Conservation (phyloP, 1,140 invertebrate species). For the Heliconius melpomene region DNA sequence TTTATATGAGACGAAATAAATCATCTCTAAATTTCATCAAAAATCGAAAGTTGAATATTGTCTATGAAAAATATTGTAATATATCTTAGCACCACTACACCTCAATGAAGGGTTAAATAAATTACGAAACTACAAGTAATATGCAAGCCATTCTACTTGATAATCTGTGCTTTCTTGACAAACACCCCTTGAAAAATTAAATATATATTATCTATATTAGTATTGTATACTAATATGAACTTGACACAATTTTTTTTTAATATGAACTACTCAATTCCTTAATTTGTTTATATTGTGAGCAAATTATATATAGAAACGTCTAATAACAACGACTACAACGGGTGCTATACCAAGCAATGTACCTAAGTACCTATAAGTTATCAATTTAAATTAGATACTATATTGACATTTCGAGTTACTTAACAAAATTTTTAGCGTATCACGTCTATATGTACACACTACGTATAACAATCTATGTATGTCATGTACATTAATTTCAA, state of each 20-base stretch:
- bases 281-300: constrained; percentile 39
- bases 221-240: constrained; percentile 1
- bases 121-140: constrained; percentile 21
- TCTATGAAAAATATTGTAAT: constrained; percentile 75
- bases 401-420: constrained; percentile 10
- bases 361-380: constrained; percentile 19
- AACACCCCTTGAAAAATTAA: constrained; percentile 8
- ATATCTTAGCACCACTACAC: constrained; percentile 74
- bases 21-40: constrained; percentile 73
- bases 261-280: constrained; percentile 46
- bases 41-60: constrained; percentile 73
- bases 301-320: constrained; percentile 36
- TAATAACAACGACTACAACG: constrained; percentile 19
- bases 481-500: not conserved
- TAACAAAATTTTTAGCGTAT: not conserved
- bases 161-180: not conserved
- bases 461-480: constrained; percentile 33
- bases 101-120: constrained; percentile 30
- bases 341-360: constrained; percentile 10
- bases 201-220: not conserved
- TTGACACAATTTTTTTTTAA: not conserved
- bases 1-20: constrained; percentile 58
- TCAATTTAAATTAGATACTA: constrained; percentile 9
- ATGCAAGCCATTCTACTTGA: constrained; percentile 21
- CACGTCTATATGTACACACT: constrained; percentile 30